phyloP scores from a whole-genome alignment of 2,888 invertebrate genomes.

The Chaetogeoica ovagalla region DNA sequence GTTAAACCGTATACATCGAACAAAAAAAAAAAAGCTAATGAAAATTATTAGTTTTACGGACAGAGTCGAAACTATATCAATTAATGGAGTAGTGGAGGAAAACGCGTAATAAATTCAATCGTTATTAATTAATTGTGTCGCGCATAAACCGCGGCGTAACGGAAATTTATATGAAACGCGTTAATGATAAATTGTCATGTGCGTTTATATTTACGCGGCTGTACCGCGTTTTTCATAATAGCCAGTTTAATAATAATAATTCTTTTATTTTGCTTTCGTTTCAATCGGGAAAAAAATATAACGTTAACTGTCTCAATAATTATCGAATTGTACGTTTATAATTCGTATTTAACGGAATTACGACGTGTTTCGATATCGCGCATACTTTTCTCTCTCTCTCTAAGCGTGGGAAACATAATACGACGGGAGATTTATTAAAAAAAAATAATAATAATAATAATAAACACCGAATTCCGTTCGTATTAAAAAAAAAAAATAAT shows the following conservation, averaged over 20 bases:
- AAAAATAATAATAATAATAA: background rate
- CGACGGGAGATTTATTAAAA: conserved; percentile 11
- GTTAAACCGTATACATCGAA: background rate
- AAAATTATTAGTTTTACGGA: background rate
- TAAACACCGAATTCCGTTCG: conserved; percentile 22
- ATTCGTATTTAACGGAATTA: background rate
- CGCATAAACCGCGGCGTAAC: too few relatives aligned
- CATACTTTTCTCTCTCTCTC: background rate
- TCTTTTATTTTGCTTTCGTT: background rate
- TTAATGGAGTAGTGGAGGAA: conserved; percentile 5
- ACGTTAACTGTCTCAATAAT: background rate
- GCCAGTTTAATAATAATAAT: background rate
- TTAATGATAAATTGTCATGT: too few relatives aligned
- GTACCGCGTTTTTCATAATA: background rate
- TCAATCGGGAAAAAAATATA: background rate
- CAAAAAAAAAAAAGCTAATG: background rate
- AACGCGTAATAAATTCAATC: background rate
- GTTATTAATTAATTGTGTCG: background rate
- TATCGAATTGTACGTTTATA: background rate
- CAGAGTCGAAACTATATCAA: background rate
- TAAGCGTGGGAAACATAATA: conserved; percentile 28
- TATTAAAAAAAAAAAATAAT: background rate
- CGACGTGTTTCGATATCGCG: background rate
- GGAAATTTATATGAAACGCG: background rate
- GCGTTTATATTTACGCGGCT: background rate